Conservation (phyloP, 2,113 vertebrate species). For the Chamaea fasciata region DNA sequence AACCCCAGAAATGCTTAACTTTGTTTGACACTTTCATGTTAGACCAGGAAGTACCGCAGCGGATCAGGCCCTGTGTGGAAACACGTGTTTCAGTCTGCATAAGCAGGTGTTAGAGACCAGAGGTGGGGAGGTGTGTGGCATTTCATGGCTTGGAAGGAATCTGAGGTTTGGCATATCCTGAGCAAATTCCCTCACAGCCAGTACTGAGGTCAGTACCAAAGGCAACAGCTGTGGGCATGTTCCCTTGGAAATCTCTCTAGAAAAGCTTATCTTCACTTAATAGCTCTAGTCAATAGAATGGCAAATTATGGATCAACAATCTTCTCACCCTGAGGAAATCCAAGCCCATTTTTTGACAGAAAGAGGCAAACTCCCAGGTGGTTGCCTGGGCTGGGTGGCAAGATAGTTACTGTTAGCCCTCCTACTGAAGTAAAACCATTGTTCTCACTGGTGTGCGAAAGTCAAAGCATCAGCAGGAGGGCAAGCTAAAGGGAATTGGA, state of each 20-base stretch:
- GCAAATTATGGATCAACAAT: neutral
- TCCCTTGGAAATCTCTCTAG: neutral
- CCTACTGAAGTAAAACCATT: neutral
- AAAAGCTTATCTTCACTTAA: neutral
- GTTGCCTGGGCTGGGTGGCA: neutral
- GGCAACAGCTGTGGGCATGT: neutral
- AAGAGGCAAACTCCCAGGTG: neutral
- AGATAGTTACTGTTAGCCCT: neutral
- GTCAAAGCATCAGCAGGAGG: conserved; percentile 1
- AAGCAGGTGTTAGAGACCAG: neutral
- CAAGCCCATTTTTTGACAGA: neutral
- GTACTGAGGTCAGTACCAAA: neutral
- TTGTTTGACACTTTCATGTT: neutral
- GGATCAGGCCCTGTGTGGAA: neutral
- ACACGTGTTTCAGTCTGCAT: rapidly evolving
- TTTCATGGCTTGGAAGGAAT: neutral
- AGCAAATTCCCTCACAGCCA: neutral
- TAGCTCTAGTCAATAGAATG: neutral
- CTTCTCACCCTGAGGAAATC: neutral
- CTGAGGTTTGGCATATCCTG: neutral
- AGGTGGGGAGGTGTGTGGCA: neutral
- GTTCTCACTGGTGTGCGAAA: neutral
- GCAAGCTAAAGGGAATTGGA: neutral
- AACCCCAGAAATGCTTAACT: neutral
- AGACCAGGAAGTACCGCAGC: neutral